Percentiles rank a stretch among this genome's conserved stretches.
phyloP scores from a whole-genome alignment of 2,888 invertebrate species.

The Dromius quadrimaculatus region DNA sequence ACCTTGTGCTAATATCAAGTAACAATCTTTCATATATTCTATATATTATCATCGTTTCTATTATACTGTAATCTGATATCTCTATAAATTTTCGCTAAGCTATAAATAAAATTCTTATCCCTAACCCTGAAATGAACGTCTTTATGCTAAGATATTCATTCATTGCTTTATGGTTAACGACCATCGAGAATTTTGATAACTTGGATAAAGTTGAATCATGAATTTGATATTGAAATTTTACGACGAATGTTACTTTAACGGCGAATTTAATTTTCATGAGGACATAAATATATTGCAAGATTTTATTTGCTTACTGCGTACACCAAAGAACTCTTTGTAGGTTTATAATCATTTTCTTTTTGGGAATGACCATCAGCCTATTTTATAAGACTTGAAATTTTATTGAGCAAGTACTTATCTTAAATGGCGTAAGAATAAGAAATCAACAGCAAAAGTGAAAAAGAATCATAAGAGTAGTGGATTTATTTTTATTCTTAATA shows the following conservation, averaged over 20 bases:
- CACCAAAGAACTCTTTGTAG: slow-evolving; percentile 15
- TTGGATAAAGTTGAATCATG: slow-evolving; percentile 25
- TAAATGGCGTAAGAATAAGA: no score
- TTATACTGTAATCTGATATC: slow-evolving; percentile 26
- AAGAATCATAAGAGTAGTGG: no score
- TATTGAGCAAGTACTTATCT: neutral
- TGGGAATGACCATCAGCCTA: no score
- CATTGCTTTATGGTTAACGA: slow-evolving; percentile 22
- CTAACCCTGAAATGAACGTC: slow-evolving; percentile 12
- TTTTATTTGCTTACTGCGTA: slow-evolving; percentile 3
- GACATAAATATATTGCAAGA: neutral
- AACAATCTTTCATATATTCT: slow-evolving; percentile 18
- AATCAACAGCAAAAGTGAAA: no score
- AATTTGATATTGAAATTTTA: slow-evolving; percentile 32
- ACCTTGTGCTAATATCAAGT: neutral
- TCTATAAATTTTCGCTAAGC: slow-evolving; percentile 25
- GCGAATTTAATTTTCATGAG: slow-evolving; percentile 13
- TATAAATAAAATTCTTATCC: slow-evolving; percentile 22
- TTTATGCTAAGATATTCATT: slow-evolving; percentile 25
- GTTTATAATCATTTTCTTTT: neutral
- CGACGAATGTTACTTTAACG: slow-evolving; percentile 28
- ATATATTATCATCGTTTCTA: slow-evolving; percentile 7
- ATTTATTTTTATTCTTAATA: no score
- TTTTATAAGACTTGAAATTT: neutral
- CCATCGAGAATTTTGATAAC: slow-evolving; percentile 32